Percentiles rank a stretch among this genome's conserved stretches.
These are phyloP conservation scores for Gorsachius magnificus DNA, from an alignment of 2,797 vertebrate species.

Conservation along the genomic window DNA sequence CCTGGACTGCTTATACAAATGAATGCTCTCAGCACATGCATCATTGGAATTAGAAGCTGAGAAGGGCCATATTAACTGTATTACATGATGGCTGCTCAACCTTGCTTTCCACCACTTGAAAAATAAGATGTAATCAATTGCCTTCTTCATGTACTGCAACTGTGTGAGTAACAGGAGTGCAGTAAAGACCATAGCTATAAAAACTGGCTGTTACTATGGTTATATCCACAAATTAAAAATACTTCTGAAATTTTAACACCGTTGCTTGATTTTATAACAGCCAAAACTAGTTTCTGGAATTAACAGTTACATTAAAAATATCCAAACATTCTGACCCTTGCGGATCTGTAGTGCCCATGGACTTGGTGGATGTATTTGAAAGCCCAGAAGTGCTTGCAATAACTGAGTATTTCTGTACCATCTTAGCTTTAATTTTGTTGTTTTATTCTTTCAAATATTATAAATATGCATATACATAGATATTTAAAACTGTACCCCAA, in stretches of 20 bases:
- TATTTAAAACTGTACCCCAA: neutral
- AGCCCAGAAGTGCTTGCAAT: neutral
- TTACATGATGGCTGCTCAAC: neutral
- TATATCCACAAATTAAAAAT: neutral
- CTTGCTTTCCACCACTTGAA: neutral
- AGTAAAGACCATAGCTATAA: neutral
- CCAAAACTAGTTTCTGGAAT: neutral
- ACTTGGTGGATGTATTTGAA: neutral
- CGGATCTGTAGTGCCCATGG: neutral
- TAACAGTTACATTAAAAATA: neutral
- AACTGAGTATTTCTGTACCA: neutral
- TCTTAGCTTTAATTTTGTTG: conserved; percentile 15
- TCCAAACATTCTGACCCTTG: neutral
- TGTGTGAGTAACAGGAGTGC: neutral
- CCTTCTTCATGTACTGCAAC: neutral
- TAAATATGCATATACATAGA: neutral
- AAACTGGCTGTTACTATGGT: neutral
- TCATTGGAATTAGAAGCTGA: neutral
- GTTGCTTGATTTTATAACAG: neutral
- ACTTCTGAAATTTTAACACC: neutral
- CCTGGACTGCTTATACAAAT: neutral
- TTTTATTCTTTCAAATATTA: conserved; percentile 17
- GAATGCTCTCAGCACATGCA: neutral
- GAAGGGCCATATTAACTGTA: neutral
- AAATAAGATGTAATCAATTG: neutral